Conservation (phyloP, 2,888 invertebrate genomes). For the Diaprepes abbreviatus region DNA sequence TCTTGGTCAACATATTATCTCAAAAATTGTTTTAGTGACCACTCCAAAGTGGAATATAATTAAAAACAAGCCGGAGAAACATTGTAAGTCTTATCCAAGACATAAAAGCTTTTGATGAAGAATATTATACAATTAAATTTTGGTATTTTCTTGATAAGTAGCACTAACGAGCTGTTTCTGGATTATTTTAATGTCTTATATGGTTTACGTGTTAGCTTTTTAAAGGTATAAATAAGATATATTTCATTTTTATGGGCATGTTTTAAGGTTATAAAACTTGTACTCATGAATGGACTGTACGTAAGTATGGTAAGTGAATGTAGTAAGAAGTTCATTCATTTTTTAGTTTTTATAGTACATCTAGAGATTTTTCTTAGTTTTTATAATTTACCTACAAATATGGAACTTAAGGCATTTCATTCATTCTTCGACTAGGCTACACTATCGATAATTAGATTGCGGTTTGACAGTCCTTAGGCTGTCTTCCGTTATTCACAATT, state of each 20-base stretch:
- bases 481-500: too few species aligned
- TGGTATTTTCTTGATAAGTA: constrained; percentile 48
- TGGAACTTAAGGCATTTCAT: too few species aligned
- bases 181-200: constrained; percentile 44
- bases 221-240: constrained; percentile 27
- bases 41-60: constrained; percentile 50
- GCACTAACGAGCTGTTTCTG: constrained; percentile 48
- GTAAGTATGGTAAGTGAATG: background rate
- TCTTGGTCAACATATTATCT: constrained; percentile 33
- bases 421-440: too few species aligned
- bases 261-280: constrained; percentile 2
- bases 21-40: constrained; percentile 49
- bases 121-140: constrained; percentile 51
- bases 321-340: constrained; percentile 18
- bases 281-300: constrained; percentile 1
- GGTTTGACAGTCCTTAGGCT: too few species aligned
- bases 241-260: constrained; percentile 31
- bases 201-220: constrained; percentile 18
- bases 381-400: too few species aligned
- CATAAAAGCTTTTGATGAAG: constrained; percentile 51
- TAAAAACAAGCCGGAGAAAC: constrained; percentile 49
- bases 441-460: too few species aligned
- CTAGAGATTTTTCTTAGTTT: too few species aligned
- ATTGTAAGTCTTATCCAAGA: constrained; percentile 49
- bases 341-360: constrained; percentile 3